Evolutionary conservation across 2,113 vertebrate genomes (phyloP), one percentile per base, ranked within the genome.

Genomic region (Chloropsis cyanopogon): DNA sequence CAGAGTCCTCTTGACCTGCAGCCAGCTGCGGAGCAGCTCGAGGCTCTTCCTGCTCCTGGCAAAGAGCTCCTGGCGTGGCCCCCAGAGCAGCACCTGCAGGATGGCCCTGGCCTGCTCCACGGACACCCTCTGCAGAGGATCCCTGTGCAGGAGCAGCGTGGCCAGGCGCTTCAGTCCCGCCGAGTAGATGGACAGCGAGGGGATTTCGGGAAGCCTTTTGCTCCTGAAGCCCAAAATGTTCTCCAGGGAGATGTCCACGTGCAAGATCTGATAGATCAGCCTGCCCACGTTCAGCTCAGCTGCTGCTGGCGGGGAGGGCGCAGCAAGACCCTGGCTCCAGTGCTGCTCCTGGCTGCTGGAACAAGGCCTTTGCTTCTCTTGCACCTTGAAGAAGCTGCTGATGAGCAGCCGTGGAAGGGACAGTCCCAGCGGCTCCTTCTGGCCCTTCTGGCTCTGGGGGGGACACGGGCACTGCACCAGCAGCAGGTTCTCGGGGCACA

Each of bases 81-180:
- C 98, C 98, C 98, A 99, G 81, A 99, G 98, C 82, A 99, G 95
- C 31, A 95, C 97, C 97, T 98, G 98, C 81, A 99, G 97, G 22
- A 96, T 94, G 22, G n/a, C 73, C 65, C 90, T 93, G 3, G 92
- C 91, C 83, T 83, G 90, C 49, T 79, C n/a, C 10, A 97, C 46
- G 60, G 98, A 95, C 57, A 94, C 49, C 60, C 93, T 96, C 53
- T 54, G n/a, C 8, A 29, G 42, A 14, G 96, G 92, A 2, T 97
- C 94, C 37, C 85, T 82, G 25, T 90, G 95, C 41, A 97, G 96
- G 11, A 98, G 98, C 86, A 94, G 76, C 19, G 28, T 53, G 63
- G 98, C 96, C 33, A 99, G 56, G 6, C 93, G 86, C 77, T 46
- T 95, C 49, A 98, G 98, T 14, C 96, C 93, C 1, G 7, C 33